These are phyloP conservation scores for Caenorhabditis inopinata DNA, from an alignment of 1,140 invertebrate species.

Conservation along the genomic window DNA sequence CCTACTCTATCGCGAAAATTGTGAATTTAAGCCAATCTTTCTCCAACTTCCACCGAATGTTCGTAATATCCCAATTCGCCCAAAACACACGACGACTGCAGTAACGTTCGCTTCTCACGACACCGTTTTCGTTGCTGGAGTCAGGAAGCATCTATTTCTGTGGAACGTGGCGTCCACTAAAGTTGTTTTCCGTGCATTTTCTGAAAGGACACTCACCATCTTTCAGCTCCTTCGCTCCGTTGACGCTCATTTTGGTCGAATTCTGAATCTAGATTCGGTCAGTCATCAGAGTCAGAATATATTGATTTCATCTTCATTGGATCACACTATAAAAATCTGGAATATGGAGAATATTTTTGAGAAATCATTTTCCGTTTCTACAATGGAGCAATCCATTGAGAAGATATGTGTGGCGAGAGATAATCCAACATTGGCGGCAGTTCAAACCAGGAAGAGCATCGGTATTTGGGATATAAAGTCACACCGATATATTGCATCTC, in stretches of 20 bases:
- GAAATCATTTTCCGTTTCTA: constrained; percentile 90
- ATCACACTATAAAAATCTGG: constrained; percentile 94
- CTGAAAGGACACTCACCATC: constrained; percentile 48
- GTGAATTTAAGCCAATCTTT: constrained; percentile 42
- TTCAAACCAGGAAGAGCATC: constrained; percentile 85
- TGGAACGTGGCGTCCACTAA: constrained; percentile 76
- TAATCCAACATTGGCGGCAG: constrained; percentile 76
- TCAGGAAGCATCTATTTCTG: constrained; percentile 90
- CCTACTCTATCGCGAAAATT: constrained; percentile 48
- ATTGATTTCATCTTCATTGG: constrained; percentile 90
- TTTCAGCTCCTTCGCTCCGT: constrained; percentile 82
- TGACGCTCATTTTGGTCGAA: constrained; percentile 93
- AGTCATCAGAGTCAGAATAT: constrained; percentile 88
- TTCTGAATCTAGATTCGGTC: constrained; percentile 83
- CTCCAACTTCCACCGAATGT: constrained; percentile 55
- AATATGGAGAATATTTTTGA: constrained; percentile 97
- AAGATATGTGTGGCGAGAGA: constrained; percentile 79
- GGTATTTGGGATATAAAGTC: constrained; percentile 85
- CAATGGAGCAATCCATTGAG: constrained; percentile 92
- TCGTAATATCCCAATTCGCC: constrained; percentile 67
- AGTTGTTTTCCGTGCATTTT: background rate
- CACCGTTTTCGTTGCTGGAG: constrained; percentile 89
- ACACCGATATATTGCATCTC: constrained; percentile 72
- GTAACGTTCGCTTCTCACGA: constrained; percentile 85
- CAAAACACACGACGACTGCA: constrained; percentile 80